These are phyloP conservation scores for Yponomeuta cagnagella DNA, from an alignment of 2,888 invertebrate species.

Conservation along the genomic window DNA sequence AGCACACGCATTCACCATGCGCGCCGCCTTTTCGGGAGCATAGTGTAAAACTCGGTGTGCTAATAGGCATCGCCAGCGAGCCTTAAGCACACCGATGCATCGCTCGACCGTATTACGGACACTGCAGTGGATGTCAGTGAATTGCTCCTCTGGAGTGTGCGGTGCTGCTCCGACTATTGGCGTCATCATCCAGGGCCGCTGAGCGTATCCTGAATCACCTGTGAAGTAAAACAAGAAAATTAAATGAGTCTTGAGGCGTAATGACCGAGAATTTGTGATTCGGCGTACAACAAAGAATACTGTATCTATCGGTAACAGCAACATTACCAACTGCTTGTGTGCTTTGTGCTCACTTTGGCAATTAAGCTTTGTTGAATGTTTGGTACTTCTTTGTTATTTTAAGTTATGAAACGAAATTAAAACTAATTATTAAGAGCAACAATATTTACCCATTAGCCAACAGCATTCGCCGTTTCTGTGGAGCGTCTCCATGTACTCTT, in stretches of 20 bases:
- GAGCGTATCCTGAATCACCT: constrained; percentile 15
- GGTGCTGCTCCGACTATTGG: constrained; percentile 3
- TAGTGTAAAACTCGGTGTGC: constrained; percentile 14
- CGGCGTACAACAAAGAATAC: too few species aligned
- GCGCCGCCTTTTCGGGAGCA: constrained; percentile 1
- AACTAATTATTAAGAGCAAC: background rate
- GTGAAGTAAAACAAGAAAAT: too few species aligned
- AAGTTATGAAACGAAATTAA: background rate
- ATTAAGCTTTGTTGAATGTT: too few species aligned
- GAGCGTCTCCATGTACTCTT: background rate
- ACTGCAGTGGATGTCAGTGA: background rate
- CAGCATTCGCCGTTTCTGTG: background rate
- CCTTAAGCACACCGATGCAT: constrained; percentile 15
- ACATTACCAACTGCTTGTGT: too few species aligned
- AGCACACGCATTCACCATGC: constrained; percentile 15
- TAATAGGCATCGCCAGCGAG: constrained; percentile 15
- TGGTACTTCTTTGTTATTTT: too few species aligned
- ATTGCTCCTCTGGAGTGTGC: background rate
- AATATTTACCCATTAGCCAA: background rate
- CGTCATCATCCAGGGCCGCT: constrained; percentile 12
- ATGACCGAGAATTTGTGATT: too few species aligned
- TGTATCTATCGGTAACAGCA: too few species aligned
- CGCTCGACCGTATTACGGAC: constrained; percentile 12
- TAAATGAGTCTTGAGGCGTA: too few species aligned
- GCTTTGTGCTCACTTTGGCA: too few species aligned